A percentile compares a stretch with the other conserved stretches of the same genome.
phyloP scores from a whole-genome alignment of 2,888 invertebrate species.

The Tachina lurida region DNA sequence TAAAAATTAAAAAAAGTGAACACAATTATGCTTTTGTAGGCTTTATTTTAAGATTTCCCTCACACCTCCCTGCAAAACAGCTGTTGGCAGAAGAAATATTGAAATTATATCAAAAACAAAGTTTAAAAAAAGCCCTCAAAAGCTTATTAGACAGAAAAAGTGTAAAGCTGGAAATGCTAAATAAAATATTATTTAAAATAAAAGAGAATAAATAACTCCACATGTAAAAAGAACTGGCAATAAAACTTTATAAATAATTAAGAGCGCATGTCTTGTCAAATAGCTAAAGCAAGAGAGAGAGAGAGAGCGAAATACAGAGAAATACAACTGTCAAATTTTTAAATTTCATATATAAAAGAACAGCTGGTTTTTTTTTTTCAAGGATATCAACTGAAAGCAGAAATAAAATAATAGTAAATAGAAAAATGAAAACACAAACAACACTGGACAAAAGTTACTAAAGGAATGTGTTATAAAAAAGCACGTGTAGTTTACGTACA shows the following conservation, averaged over 20 bases:
- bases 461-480: conserved; percentile 55
- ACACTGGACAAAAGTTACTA: neutral
- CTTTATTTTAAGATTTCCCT: too few species aligned
- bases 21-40: too few species aligned
- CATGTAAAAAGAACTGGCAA: neutral
- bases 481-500: conserved; percentile 51
- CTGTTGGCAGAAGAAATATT: conserved; percentile 23
- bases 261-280: conserved; percentile 43
- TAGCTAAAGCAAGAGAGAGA: neutral
- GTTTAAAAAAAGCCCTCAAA: neutral
- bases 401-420: conserved; percentile 27
- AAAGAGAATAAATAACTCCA: neutral
- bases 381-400: conserved; percentile 12
- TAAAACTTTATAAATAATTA: neutral
- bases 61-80: conserved; percentile 19
- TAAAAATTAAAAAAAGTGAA: neutral
- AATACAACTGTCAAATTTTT: conserved; percentile 28
- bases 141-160: conserved; percentile 27
- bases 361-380: conserved; percentile 37
- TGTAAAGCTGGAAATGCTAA: conserved; percentile 43
- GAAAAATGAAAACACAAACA: neutral
- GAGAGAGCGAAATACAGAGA: neutral
- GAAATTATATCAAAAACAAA: conserved; percentile 2
- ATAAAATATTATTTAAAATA: conserved; percentile 14
- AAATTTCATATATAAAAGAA: neutral